Evolutionary conservation across 2,113 vertebrate species (phyloP).

Genomic region (Poeciliopsis occidentalis): DNA sequence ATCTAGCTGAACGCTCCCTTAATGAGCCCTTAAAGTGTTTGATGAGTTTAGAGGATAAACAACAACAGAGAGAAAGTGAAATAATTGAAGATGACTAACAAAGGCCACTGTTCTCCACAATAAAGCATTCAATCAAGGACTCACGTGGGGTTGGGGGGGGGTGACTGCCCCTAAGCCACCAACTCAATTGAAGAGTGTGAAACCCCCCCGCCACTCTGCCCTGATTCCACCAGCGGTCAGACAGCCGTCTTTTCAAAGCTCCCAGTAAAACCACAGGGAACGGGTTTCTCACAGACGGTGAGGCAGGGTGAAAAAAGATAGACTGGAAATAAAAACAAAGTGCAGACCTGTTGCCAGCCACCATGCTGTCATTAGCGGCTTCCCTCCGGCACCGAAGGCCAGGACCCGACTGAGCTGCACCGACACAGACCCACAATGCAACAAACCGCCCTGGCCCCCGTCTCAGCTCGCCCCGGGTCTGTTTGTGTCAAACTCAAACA

Average conservation of each 20-base stretch:
- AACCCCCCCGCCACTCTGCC: constrained; percentile 26
- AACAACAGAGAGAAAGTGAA: constrained; percentile 16
- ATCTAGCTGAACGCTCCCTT: constrained; percentile 22
- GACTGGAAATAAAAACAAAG: constrained; percentile 47
- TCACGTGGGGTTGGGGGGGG: constrained; percentile 27
- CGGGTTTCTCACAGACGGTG: constrained; percentile 65
- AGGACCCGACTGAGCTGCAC: constrained; percentile 56
- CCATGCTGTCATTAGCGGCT: constrained; percentile 71
- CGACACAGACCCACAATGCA: constrained; percentile 24
- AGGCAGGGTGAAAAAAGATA: constrained; percentile 42
- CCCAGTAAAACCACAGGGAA: constrained; percentile 69
- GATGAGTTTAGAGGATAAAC: constrained; percentile 33
- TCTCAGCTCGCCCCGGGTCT: constrained; percentile 37
- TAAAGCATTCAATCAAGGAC: constrained; percentile 52
- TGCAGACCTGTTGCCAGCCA: constrained; percentile 54
- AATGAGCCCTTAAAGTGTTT: constrained; percentile 41
- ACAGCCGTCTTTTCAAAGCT: constrained; percentile 69
- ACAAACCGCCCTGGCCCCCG: constrained; percentile 20
- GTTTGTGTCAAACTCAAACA: constrained; percentile 50
- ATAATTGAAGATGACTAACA: constrained; percentile 34
- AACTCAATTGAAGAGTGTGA: constrained; percentile 69
- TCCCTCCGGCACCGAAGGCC: constrained; percentile 35
- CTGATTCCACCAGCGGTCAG: constrained; percentile 32
- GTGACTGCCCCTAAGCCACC: constrained; percentile 54
- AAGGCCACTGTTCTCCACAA: constrained; percentile 23